Percentiles rank a stretch among this genome's conserved stretches.
Evolutionary conservation across 2,888 invertebrate species (phyloP).

Genomic region (Ophonus ardosiacus): DNA sequence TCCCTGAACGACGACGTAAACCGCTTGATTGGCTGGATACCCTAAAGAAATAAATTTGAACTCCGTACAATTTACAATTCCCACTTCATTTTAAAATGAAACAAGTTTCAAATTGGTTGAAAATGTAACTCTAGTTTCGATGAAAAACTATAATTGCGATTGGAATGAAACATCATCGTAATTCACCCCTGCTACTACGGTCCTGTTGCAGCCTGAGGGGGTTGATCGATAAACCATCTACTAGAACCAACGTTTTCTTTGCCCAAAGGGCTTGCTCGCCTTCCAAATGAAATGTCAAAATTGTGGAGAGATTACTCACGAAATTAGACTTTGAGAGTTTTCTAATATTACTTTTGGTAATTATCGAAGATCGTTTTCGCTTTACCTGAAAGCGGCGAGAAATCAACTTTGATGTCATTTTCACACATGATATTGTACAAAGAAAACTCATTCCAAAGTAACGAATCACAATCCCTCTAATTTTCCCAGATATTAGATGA

Average conservation of each 20-base stretch:
- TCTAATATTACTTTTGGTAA: slow-evolving; percentile 41
- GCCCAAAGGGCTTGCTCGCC: slow-evolving; percentile 33
- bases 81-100: no score
- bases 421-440: slow-evolving; percentile 29
- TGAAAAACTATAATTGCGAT: neutral
- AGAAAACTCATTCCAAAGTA: neutral
- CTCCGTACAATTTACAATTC: no score
- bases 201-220: neutral
- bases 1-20: no score
- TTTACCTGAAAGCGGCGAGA: slow-evolving; percentile 27
- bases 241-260: slow-evolving; percentile 54
- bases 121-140: no score
- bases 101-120: no score
- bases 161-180: neutral
- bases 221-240: slow-evolving; percentile 59
- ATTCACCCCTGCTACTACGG: neutral
- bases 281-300: slow-evolving; percentile 57
- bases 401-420: slow-evolving; percentile 26
- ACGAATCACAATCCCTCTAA: neutral
- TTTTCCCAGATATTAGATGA: neutral
- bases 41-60: no score
- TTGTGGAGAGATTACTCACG: slow-evolving; percentile 42
- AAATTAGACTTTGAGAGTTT: slow-evolving; percentile 41
- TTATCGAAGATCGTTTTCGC: slow-evolving; percentile 36
- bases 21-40: no score